These are phyloP conservation scores for Lepus timidus DNA, from an alignment of 2,113 vertebrate species.

Conservation along the genomic window DNA sequence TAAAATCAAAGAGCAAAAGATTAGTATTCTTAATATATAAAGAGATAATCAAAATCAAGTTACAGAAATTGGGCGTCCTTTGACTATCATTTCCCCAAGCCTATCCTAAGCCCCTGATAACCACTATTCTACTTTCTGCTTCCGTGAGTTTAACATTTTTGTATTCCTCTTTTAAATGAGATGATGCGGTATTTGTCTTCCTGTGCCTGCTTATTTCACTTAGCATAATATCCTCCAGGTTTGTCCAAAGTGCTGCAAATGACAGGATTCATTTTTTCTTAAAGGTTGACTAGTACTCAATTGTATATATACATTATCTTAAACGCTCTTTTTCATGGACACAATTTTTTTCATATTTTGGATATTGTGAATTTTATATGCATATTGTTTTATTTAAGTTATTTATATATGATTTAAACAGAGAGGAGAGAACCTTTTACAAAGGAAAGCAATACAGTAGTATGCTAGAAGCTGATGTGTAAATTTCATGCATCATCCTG, in stretches of 20 bases:
- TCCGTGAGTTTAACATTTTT: neutral
- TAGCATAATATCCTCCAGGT: neutral
- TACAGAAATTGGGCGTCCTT: neutral
- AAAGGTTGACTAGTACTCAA: neutral
- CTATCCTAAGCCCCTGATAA: neutral
- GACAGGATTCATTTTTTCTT: neutral
- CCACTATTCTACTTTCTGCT: neutral
- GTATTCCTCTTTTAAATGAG: neutral
- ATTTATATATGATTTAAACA: too few relatives aligned
- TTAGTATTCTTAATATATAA: neutral
- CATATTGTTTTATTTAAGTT: too few relatives aligned
- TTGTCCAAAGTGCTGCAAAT: neutral
- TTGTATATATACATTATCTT: neutral
- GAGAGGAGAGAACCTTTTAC: neutral
- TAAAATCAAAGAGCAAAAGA: neutral
- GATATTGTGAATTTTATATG: neutral
- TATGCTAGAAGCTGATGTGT: neutral
- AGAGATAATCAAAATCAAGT: constrained; percentile 24
- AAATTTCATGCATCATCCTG: neutral
- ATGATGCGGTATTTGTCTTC: neutral
- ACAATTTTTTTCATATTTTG: neutral
- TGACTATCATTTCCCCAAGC: neutral
- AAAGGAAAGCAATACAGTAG: neutral
- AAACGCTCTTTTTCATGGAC: neutral
- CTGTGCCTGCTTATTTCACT: neutral